Evolutionary conservation across 2,888 invertebrate genomes (phyloP).

Genomic region (Apotomis betuletana): DNA sequence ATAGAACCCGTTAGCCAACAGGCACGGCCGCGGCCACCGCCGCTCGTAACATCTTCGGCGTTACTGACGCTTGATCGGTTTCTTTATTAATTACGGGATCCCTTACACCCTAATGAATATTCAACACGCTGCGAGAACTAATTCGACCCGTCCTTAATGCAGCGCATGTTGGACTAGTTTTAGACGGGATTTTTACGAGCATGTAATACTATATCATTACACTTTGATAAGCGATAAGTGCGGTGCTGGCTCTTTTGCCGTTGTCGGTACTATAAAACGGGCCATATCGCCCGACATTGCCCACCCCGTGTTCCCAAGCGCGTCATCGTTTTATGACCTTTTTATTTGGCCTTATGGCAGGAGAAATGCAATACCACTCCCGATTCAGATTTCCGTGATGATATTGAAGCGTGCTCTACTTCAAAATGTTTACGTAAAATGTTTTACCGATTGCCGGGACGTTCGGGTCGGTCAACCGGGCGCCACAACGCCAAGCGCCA

Average conservation of each 20-base stretch:
- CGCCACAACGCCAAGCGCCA: conserved; percentile 45
- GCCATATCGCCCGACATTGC: conserved; percentile 73
- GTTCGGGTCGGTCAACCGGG: conserved; percentile 50
- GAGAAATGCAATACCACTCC: conserved; percentile 78
- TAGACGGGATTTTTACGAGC: conserved; percentile 73
- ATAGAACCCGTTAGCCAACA: conserved; percentile 59
- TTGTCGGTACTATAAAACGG: conserved; percentile 72
- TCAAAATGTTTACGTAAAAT: conserved; percentile 65
- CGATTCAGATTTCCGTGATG: conserved; percentile 70
- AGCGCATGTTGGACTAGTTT: conserved; percentile 59
- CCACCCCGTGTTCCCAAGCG: conserved; percentile 76
- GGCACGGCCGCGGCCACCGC: conserved; percentile 52
- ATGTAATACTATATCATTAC: conserved; percentile 76
- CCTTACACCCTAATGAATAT: conserved; percentile 71
- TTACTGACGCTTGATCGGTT: conserved; percentile 64
- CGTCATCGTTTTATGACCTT: conserved; percentile 80
- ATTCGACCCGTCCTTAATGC: conserved; percentile 61
- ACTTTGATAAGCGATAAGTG: conserved; percentile 77
- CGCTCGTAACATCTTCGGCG: conserved; percentile 49
- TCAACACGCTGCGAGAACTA: conserved; percentile 61
- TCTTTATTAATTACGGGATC: conserved; percentile 69
- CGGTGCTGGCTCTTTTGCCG: conserved; percentile 69
- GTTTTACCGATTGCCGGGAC: conserved; percentile 57
- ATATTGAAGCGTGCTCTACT: conserved; percentile 63
- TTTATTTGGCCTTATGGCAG: conserved; percentile 76